A percentile compares a stretch with the other conserved stretches of the same genome.
Evolutionary conservation across 1,140 invertebrate species (phyloP).

Genomic region (Myzus persicae): DNA sequence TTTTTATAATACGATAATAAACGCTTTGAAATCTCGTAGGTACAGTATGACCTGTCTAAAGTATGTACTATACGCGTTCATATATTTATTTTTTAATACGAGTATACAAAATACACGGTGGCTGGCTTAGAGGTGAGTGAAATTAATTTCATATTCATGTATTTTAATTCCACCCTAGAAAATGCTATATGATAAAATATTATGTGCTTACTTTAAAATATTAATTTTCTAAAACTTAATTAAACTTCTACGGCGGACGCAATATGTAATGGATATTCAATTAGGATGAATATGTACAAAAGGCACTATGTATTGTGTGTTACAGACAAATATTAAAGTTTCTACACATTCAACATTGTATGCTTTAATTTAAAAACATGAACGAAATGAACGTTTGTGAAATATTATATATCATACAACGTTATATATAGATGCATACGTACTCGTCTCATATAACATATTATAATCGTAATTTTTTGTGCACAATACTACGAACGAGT

Average conservation of each 20-base stretch:
- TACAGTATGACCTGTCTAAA: neutral
- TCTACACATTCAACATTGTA: neutral
- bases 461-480: neutral
- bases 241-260: neutral
- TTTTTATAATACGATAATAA: neutral
- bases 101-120: neutral
- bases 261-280: conserved; percentile 33
- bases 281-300: conserved; percentile 1
- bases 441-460: neutral
- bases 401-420: neutral
- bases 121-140: neutral
- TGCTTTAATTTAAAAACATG: neutral
- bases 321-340: conserved; percentile 2
- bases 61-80: neutral
- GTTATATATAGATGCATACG: neutral
- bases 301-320: neutral
- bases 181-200: neutral
- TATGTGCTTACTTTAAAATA: conserved; percentile 15
- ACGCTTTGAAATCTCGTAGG: neutral
- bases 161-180: neutral
- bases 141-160: neutral
- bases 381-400: neutral
- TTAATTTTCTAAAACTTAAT: conserved; percentile 21
- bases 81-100: neutral
- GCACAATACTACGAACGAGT: neutral